Evolutionary conservation across 2,888 invertebrate genomes (phyloP).

Genomic region (Morinoia aosen): DNA sequence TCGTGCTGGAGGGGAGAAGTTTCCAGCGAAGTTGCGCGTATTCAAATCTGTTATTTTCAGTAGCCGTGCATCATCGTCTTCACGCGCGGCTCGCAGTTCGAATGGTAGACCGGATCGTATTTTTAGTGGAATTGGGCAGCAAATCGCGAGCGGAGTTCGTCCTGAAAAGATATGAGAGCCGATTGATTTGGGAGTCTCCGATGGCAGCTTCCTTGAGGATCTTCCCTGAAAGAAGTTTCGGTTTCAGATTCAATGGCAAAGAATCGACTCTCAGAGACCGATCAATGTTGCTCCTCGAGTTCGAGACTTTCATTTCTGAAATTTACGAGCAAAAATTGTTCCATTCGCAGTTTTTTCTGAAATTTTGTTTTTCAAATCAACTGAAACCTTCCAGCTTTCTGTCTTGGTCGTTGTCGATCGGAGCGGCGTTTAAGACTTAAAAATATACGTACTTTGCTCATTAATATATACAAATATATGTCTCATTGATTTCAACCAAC

Average conservation of each 20-base stretch:
- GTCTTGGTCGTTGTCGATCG: neutral
- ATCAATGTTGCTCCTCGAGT: neutral
- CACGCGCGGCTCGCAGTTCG: neutral
- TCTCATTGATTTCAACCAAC: neutral
- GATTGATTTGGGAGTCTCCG: neutral
- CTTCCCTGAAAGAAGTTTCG: neutral
- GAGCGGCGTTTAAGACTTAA: neutral
- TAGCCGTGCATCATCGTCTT: neutral
- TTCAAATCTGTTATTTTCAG: slow-evolving; percentile 14
- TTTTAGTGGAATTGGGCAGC: slow-evolving; percentile 15
- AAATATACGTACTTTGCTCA: too few species aligned
- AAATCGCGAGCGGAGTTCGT: slow-evolving; percentile 9
- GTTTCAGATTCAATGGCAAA: neutral
- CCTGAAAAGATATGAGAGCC: neutral
- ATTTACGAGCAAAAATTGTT: neutral
- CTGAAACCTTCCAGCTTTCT: neutral
- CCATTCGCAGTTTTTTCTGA: neutral
- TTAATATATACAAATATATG: too few species aligned
- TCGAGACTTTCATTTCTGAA: neutral
- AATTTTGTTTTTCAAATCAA: neutral
- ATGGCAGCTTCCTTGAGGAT: neutral
- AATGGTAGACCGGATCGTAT: slow-evolving; percentile 24
- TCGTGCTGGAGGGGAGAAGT: neutral
- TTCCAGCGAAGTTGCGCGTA: neutral
- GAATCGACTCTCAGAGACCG: neutral